A percentile compares a stretch with the other conserved stretches of the same genome.
These are phyloP conservation scores for Drosophila subquinaria DNA, from an alignment of 2,888 invertebrate genomes.

Conservation along the genomic window DNA sequence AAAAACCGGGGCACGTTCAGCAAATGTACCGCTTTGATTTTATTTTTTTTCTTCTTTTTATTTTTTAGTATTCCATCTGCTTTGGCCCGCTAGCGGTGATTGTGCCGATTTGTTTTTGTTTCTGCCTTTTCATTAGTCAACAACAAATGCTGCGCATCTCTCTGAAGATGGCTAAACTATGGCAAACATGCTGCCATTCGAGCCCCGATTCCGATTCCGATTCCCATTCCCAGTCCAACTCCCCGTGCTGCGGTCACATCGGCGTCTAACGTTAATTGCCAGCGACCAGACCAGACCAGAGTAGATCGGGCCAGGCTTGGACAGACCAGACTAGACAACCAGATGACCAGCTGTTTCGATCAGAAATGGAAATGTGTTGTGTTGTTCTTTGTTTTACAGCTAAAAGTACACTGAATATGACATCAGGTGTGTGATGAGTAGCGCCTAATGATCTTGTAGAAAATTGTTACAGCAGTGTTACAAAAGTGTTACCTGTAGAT, in stretches of 20 bases:
- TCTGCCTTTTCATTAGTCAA: slow-evolving; percentile 64
- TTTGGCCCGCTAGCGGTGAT: slow-evolving; percentile 62
- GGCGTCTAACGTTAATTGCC: slow-evolving; percentile 65
- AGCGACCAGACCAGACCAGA: slow-evolving; percentile 25
- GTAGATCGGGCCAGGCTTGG: slow-evolving; percentile 26
- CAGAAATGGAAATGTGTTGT: slow-evolving; percentile 41
- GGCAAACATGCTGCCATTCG: slow-evolving; percentile 58
- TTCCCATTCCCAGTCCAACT: slow-evolving; percentile 22
- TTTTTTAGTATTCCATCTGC: slow-evolving; percentile 51
- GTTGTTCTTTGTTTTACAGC: neutral
- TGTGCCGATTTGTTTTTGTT: slow-evolving; percentile 50
- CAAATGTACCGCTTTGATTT: slow-evolving; percentile 70
- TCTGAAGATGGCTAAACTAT: slow-evolving; percentile 72
- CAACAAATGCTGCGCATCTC: slow-evolving; percentile 34
- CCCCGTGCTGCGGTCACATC: slow-evolving; percentile 9
- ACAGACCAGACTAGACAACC: slow-evolving; percentile 33
- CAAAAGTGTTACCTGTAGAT: neutral
- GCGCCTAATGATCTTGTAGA: neutral
- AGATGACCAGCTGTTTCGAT: slow-evolving; percentile 47
- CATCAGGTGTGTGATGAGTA: slow-evolving; percentile 6
- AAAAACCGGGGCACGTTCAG: slow-evolving; percentile 38
- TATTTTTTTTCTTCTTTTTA: slow-evolving; percentile 14
- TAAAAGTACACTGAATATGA: slow-evolving; percentile 1
- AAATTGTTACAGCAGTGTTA: neutral
- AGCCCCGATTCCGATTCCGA: slow-evolving; percentile 17